Conservation (phyloP, 2,797 vertebrate genomes). For the Gorsachius magnificus region DNA sequence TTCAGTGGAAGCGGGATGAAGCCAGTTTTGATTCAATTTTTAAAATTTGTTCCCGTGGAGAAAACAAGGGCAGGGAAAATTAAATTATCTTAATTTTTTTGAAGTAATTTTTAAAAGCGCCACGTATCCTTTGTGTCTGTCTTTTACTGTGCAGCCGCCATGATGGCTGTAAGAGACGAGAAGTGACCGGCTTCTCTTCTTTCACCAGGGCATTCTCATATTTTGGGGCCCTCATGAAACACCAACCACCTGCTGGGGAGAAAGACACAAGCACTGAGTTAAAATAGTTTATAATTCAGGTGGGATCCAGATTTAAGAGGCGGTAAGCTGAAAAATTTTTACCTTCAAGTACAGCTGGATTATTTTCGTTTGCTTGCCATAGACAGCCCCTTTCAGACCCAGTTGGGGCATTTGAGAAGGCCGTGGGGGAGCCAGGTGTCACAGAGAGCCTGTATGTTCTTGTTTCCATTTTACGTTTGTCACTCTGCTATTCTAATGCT, state of each 20-base stretch:
- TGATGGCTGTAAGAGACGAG: background rate
- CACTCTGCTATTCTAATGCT: background rate
- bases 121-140: background rate
- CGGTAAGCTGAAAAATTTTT: background rate
- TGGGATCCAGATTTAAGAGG: background rate
- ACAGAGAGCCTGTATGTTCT: background rate
- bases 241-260: background rate
- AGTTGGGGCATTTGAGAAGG: background rate
- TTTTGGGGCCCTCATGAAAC: background rate
- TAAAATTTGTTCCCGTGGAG: background rate
- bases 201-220: background rate
- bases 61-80: background rate
- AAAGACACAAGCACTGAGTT: background rate
- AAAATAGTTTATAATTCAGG: background rate
- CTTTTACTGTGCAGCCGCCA: background rate
- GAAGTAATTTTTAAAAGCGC: background rate
- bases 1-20: background rate
- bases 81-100: background rate
- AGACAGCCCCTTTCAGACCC: background rate
- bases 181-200: background rate
- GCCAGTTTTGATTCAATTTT: background rate
- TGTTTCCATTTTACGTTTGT: conserved; percentile 18
- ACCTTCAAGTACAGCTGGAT: background rate
- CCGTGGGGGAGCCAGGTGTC: background rate
- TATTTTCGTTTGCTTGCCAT: background rate